These are phyloP conservation scores for Pissodes strobi DNA, from an alignment of 1,140 invertebrate genomes.

Conservation along the genomic window DNA sequence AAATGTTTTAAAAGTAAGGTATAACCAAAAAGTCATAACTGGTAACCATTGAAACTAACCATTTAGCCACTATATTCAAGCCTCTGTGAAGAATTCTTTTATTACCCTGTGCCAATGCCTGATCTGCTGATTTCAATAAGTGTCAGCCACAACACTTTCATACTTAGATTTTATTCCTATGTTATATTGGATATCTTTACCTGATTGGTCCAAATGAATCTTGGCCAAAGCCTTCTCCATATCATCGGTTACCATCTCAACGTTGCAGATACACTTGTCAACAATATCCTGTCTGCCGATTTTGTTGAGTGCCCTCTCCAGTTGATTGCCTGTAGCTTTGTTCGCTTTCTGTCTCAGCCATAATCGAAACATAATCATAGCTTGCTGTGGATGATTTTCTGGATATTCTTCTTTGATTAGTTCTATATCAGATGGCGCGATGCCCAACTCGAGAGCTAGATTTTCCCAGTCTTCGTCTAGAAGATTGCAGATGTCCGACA, in stretches of 20 bases:
- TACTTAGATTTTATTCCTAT: too few relatives aligned
- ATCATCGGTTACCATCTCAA: conserved; percentile 78
- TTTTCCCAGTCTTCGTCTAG: conserved; percentile 77
- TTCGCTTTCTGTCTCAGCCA: conserved; percentile 69
- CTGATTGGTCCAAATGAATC: conserved; percentile 75
- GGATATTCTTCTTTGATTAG: conserved; percentile 74
- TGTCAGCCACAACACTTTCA: too few relatives aligned
- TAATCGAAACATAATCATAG: conserved; percentile 72
- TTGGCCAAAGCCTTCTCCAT: conserved; percentile 78
- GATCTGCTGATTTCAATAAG: too few relatives aligned
- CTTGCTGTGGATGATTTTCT: conserved; percentile 72
- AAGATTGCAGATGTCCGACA: conserved; percentile 79
- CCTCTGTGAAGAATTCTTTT: too few relatives aligned
- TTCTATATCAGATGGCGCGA: conserved; percentile 71
- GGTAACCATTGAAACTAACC: too few relatives aligned
- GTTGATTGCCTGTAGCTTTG: conserved; percentile 72
- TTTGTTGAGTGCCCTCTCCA: conserved; percentile 74
- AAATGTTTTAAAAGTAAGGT: too few relatives aligned
- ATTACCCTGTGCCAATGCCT: too few relatives aligned
- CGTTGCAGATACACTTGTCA: conserved; percentile 79
- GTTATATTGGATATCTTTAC: too few relatives aligned
- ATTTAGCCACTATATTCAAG: too few relatives aligned
- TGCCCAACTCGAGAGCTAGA: conserved; percentile 70
- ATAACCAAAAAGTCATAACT: too few relatives aligned
- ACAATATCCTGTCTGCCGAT: conserved; percentile 81